Evolutionary conservation across 2,113 vertebrate species (phyloP), one percentile per base, ranked within the genome.

Genomic region (Centropus bengalensis): DNA sequence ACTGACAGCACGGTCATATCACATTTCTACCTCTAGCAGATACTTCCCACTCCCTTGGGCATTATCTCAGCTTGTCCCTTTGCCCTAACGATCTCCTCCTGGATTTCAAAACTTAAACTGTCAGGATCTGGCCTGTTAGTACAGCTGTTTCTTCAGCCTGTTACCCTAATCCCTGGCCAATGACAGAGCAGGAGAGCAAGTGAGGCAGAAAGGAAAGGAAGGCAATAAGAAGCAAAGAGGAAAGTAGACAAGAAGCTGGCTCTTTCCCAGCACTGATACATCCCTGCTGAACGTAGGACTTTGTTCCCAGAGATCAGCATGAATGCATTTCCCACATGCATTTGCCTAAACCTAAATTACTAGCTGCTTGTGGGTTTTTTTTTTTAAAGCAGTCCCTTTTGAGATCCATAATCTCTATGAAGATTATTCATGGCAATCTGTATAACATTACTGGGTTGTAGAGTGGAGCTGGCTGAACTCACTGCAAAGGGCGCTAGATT

Each of bases 391-490:
- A 88, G 9, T 63, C 15, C 24, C 6, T 89, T 91, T 84, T 82
- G 51, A 77, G 73, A 75, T 56, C 64, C 82, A 56, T 80, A 12
- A 89, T 75, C 42, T 91, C 40, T 20, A 55, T 6, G n/a, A 93
- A 83, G 54, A 80, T 49, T 75, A 95, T 90, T 88, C 60, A 56
- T 70, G 42, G 45, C 13, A 26, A 26, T 89, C 51, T 51, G 11
- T 23, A 58, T 49, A 74, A 67, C 8, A 1, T 58, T 75, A 45
- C 17, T 5, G 9, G 69, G 32, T 47, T 77, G 56, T 97, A 90
- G 95, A 96, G 94, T 49, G 88, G 94, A 97, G 95, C 96, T 96
- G 97, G 97, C 94, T 93, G 96, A 97, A 97, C 96, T 97, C 95
- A 96, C 95, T 79, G 51, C 92, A 92, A 78, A 86, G 95, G 97